Evolutionary conservation across 2,888 invertebrate genomes (phyloP).

Genomic region (Phyllotreta striolata): DNA sequence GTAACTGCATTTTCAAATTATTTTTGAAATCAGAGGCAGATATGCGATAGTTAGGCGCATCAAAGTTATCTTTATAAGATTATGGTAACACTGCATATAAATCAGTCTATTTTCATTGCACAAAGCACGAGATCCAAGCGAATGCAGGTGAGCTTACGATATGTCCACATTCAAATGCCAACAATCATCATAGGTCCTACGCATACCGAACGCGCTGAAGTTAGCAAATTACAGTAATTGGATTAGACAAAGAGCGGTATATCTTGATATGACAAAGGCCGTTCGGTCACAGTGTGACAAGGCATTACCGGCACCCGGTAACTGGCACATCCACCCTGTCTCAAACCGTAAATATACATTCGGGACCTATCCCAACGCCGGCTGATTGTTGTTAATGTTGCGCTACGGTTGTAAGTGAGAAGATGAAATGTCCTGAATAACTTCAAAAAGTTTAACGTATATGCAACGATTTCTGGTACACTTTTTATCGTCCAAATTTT

Average conservation of each 20-base stretch:
- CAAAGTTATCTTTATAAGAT: no score
- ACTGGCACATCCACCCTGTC: constrained; percentile 1
- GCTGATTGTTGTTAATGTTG: no score
- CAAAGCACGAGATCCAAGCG: constrained; percentile 1
- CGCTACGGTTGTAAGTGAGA: background rate
- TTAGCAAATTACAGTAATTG: constrained; percentile 26
- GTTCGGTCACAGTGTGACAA: constrained; percentile 26
- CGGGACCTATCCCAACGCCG: background rate
- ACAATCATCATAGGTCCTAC: constrained; percentile 17
- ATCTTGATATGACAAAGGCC: constrained; percentile 29
- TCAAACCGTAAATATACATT: background rate
- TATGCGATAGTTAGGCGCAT: no score
- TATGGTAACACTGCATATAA: no score
- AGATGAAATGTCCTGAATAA: background rate
- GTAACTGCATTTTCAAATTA: no score
- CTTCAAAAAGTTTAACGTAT: no score
- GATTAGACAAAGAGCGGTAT: constrained; percentile 32
- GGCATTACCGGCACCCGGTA: constrained; percentile 20
- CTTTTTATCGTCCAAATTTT: no score
- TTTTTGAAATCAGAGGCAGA: no score
- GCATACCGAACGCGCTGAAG: constrained; percentile 14
- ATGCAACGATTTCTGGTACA: no score
- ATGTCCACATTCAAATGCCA: constrained; percentile 25
- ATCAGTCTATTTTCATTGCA: background rate
- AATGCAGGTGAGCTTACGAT: constrained; percentile 27